A percentile compares a stretch with the other conserved stretches of the same genome.
Evolutionary conservation across 2,113 vertebrate genomes (phyloP).

Genomic region (Nibea coibor): DNA sequence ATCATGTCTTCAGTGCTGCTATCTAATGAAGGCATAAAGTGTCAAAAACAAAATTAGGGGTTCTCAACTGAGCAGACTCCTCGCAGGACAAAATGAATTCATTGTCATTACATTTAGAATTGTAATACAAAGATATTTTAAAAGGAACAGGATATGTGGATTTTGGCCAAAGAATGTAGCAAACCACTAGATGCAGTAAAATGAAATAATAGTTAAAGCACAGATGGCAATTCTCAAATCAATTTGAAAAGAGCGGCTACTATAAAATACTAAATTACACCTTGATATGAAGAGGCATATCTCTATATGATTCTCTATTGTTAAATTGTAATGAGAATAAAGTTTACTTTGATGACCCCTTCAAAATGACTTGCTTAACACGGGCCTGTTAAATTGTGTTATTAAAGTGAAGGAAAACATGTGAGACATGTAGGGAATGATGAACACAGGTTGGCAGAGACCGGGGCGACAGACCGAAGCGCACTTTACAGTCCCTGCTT

Average conservation of each 20-base stretch:
- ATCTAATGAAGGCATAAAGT: neutral
- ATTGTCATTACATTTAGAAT: neutral
- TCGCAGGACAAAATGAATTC: neutral
- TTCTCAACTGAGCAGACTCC: neutral
- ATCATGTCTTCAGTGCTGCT: neutral
- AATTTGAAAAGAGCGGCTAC: neutral
- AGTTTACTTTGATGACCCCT: neutral
- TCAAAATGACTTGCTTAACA: neutral
- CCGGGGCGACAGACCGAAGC: constrained; percentile 12
- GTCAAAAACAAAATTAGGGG: neutral
- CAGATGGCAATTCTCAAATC: constrained; percentile 4
- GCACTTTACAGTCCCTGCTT: constrained; percentile 30
- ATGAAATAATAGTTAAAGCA: neutral
- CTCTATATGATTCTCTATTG: neutral
- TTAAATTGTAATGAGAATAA: neutral
- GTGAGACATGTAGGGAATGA: neutral
- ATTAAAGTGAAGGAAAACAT: constrained; percentile 14
- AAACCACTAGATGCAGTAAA: neutral
- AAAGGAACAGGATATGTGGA: neutral
- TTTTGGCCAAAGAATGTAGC: neutral
- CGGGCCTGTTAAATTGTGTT: neutral
- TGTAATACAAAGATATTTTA: neutral
- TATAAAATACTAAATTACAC: neutral
- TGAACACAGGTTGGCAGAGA: constrained; percentile 8
- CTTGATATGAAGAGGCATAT: neutral